Conservation (phyloP, 2,113 vertebrate species). For the Oxyura jamaicensis region DNA sequence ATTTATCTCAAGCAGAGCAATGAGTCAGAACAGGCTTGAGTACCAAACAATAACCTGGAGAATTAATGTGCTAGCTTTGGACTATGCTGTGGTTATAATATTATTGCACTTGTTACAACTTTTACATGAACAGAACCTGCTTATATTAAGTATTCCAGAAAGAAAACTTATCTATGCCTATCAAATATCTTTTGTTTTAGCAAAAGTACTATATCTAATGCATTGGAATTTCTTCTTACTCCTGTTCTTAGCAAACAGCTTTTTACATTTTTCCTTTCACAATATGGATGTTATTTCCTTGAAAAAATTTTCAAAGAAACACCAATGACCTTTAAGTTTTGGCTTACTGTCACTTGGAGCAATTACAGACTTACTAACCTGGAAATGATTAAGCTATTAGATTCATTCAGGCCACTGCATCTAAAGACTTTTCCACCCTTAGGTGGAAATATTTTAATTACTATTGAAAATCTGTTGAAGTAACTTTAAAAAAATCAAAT, state of each 20-base stretch:
- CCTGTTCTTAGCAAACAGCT: not conserved
- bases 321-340: not conserved
- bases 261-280: not conserved
- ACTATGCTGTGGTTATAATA: not conserved
- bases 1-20: slow-evolving; percentile 17
- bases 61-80: not conserved
- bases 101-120: not conserved
- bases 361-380: not conserved
- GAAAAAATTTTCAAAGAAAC: not conserved
- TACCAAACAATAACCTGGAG: not conserved
- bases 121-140: not conserved
- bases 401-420: not conserved
- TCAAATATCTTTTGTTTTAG: not conserved
- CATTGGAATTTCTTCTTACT: not conserved
- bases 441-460: not conserved
- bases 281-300: not conserved
- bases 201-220: not conserved
- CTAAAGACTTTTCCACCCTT: not conserved
- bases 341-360: not conserved
- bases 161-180: not conserved
- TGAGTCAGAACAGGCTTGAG: not conserved
- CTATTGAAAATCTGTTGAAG: not conserved
- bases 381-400: not conserved
- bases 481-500: not conserved
- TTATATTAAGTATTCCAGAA: not conserved